Percentiles rank a stretch among this genome's conserved stretches.
Evolutionary conservation across 2,113 vertebrate species (phyloP).

Genomic region (Todiramphus chloris): DNA sequence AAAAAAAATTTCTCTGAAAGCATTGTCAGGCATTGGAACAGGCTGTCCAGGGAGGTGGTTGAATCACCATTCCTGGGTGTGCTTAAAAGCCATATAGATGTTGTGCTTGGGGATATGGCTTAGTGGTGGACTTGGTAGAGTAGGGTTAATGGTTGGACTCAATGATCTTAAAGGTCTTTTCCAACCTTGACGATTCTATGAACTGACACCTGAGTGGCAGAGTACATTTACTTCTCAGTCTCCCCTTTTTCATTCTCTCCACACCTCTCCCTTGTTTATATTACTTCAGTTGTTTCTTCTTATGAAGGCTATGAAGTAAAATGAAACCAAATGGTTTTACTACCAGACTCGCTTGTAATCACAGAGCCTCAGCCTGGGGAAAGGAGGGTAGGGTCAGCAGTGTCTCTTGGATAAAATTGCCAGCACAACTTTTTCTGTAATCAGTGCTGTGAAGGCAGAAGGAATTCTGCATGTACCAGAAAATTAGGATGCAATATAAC

Average conservation of each 20-base stretch:
- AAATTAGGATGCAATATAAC: neutral
- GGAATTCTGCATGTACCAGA: neutral
- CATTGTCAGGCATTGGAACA: no score
- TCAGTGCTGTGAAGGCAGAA: neutral
- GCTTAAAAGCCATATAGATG: no score
- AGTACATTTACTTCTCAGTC: neutral
- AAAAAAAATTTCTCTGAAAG: no score
- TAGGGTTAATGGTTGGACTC: no score
- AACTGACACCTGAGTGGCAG: neutral
- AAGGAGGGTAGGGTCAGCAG: neutral
- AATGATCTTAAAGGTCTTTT: no score
- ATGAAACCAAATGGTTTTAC: neutral
- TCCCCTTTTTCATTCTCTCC: neutral
- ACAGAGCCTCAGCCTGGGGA: neutral
- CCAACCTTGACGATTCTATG: no score
- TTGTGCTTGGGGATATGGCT: no score
- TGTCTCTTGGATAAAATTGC: neutral
- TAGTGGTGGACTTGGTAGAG: no score
- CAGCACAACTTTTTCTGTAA: neutral
- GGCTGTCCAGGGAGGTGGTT: no score
- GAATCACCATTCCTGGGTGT: no score
- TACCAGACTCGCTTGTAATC: neutral
- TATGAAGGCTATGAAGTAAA: neutral
- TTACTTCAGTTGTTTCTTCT: neutral
- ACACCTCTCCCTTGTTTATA: neutral